These are phyloP conservation scores for Ophraella communa DNA, from an alignment of 2,888 invertebrate genomes.

Conservation along the genomic window DNA sequence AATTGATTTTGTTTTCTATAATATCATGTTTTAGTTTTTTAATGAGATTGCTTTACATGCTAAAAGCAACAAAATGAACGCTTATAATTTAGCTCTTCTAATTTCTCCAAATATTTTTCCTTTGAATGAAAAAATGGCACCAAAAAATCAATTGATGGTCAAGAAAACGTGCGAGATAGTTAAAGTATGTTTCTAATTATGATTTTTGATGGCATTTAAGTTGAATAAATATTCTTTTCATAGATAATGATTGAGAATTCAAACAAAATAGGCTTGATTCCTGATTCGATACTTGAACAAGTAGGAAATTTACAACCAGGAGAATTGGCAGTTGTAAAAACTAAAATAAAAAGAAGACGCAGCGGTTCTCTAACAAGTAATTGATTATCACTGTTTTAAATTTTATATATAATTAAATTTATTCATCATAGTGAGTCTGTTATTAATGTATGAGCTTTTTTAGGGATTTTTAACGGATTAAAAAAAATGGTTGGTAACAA, in stretches of 20 bases:
- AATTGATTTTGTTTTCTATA: not conserved
- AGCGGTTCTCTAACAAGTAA: constrained; percentile 87
- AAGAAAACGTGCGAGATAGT: constrained; percentile 47
- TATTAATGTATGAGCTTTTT: no score
- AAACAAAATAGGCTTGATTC: constrained; percentile 74
- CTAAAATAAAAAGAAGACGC: constrained; percentile 75
- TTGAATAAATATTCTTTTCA: constrained; percentile 38
- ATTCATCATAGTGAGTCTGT: no score
- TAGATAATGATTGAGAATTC: constrained; percentile 82
- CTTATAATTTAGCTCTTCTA: constrained; percentile 83
- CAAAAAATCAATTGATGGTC: constrained; percentile 62
- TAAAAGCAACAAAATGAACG: constrained; percentile 81
- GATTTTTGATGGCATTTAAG: not conserved
- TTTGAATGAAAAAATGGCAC: constrained; percentile 64
- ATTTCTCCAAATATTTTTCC: constrained; percentile 89
- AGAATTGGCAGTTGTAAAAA: constrained; percentile 63
- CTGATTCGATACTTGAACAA: constrained; percentile 65
- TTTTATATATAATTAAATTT: no score
- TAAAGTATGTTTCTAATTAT: constrained; percentile 35
- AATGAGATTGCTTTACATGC: constrained; percentile 73
- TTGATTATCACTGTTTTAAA: no score
- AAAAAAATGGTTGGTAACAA: constrained; percentile 78
- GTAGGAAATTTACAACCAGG: constrained; percentile 48
- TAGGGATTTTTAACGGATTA: constrained; percentile 79
- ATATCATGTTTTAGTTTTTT: constrained; percentile 65